These are phyloP conservation scores for Cabera pusaria DNA, from an alignment of 2,888 invertebrate species.

Conservation along the genomic window DNA sequence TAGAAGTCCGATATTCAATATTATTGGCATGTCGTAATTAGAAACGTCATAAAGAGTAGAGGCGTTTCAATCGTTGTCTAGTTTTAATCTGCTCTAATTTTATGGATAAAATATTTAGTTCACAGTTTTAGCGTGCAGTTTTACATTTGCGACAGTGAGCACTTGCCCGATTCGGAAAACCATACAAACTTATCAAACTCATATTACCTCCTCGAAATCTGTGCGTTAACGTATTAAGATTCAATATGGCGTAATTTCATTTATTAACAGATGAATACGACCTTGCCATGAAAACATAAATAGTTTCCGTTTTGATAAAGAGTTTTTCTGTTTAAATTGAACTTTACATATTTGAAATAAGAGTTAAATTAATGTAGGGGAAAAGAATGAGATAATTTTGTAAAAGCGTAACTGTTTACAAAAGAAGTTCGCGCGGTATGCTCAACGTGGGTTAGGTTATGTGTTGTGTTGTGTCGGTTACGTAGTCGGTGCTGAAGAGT, in stretches of 20 bases:
- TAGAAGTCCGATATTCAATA: slow-evolving; percentile 15
- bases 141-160: slow-evolving; percentile 10
- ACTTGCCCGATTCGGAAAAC: slow-evolving; percentile 9
- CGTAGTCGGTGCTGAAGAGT: slow-evolving; percentile 9
- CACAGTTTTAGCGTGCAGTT: background rate
- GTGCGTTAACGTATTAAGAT: slow-evolving; percentile 24
- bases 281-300: slow-evolving; percentile 28
- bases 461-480: too few relatives aligned
- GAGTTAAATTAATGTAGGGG: slow-evolving; percentile 3
- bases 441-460: slow-evolving; percentile 22
- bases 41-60: background rate
- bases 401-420: slow-evolving; percentile 37
- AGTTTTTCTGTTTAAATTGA: slow-evolving; percentile 10
- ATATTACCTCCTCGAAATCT: slow-evolving; percentile 2
- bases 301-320: slow-evolving; percentile 10
- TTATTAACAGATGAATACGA: slow-evolving; percentile 27
- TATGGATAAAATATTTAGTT: too few relatives aligned
- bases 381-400: slow-evolving; percentile 15
- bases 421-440: slow-evolving; percentile 30
- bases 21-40: slow-evolving; percentile 1
- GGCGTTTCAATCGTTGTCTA: too few relatives aligned
- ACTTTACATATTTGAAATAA: slow-evolving; percentile 21
- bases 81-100: too few relatives aligned
- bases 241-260: slow-evolving; percentile 25
- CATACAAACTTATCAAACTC: slow-evolving; percentile 1